phyloP scores from a whole-genome alignment of 2,113 vertebrate species.

The Rhipidura dahli region DNA sequence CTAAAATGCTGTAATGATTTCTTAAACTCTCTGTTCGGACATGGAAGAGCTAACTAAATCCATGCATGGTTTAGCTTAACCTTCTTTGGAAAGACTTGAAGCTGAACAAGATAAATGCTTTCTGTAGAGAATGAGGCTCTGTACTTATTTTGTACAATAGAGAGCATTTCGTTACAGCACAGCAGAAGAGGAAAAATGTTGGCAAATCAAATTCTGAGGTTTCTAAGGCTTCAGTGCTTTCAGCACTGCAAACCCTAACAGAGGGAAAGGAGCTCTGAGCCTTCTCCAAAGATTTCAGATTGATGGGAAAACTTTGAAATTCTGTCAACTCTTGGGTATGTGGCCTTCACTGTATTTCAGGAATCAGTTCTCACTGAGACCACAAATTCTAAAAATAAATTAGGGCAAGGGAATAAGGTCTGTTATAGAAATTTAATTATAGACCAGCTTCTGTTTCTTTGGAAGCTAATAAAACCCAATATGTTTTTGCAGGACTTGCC shows the following conservation, averaged over 20 bases:
- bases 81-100: neutral
- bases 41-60: neutral
- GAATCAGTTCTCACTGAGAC: neutral
- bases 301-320: neutral
- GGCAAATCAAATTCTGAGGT: neutral
- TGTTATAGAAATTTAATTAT: neutral
- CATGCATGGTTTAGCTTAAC: neutral
- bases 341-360: neutral
- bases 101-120: neutral
- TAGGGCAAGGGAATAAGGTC: neutral
- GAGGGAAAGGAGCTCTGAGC: neutral
- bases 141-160: neutral
- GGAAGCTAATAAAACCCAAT: neutral
- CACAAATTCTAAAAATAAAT: neutral
- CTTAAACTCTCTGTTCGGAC: neutral
- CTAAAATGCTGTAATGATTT: neutral
- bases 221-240: neutral
- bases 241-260: neutral
- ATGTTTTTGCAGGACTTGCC: neutral
- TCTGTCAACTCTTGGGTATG: neutral
- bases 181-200: neutral
- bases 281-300: neutral
- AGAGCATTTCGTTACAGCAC: neutral
- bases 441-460: neutral
- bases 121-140: neutral